Conservation (phyloP, 2,113 vertebrate species). For the Muscicapa adusta region DNA sequence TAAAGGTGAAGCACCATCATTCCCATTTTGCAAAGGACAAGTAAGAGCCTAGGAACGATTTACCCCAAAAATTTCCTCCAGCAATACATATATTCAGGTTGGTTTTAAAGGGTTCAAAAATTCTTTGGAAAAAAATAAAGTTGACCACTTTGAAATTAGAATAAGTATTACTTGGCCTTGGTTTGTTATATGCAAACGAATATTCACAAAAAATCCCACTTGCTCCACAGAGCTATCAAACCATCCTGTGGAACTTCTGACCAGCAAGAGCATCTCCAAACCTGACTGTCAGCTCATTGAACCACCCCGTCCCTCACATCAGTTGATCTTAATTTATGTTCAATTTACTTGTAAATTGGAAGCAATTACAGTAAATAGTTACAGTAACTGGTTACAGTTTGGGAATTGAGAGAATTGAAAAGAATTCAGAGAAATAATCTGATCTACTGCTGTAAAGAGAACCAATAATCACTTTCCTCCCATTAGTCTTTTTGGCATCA, state of each 20-base stretch:
- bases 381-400: constrained; percentile 7
- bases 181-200: neutral
- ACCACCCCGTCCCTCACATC: neutral
- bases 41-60: neutral
- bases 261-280: neutral
- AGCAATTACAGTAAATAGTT: constrained; percentile 39
- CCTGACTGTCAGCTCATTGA: neutral
- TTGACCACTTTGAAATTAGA: neutral
- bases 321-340: neutral
- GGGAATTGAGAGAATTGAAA: constrained; percentile 1
- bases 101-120: too few relatives aligned
- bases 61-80: neutral
- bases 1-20: neutral
- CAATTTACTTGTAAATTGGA: constrained; percentile 4
- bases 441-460: constrained; percentile 7
- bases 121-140: neutral
- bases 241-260: neutral
- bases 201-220: neutral
- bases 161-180: neutral
- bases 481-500: constrained; percentile 42
- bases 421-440: constrained; percentile 17
- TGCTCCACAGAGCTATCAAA: neutral
- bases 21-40: neutral
- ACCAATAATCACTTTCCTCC: constrained; percentile 18
- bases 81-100: neutral